These are phyloP conservation scores for Aphelenchoides besseyi DNA, from an alignment of 1,140 invertebrate genomes.

Conservation along the genomic window DNA sequence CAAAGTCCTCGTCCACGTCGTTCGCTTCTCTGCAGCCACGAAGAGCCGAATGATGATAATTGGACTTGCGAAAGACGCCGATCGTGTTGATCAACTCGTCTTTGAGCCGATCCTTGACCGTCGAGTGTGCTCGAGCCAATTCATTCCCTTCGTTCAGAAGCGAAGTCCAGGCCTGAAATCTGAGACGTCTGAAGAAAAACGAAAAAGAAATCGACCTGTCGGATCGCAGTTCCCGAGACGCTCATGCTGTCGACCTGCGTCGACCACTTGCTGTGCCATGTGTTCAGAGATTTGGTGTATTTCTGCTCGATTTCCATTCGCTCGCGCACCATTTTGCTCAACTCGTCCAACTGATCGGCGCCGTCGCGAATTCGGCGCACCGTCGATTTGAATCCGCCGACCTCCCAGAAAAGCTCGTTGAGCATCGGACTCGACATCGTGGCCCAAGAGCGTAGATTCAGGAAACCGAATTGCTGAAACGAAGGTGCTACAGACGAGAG, in stretches of 20 bases:
- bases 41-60: slow-evolving; percentile 57
- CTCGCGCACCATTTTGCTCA: slow-evolving; percentile 52
- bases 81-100: slow-evolving; percentile 58
- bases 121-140: slow-evolving; percentile 44
- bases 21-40: slow-evolving; percentile 58
- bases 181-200: neutral
- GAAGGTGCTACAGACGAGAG: neutral
- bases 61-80: slow-evolving; percentile 48
- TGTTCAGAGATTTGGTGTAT: slow-evolving; percentile 50
- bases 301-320: slow-evolving; percentile 52
- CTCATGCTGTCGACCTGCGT: slow-evolving; percentile 42
- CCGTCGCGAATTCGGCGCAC: slow-evolving; percentile 56
- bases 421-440: neutral
- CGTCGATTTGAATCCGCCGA: slow-evolving; percentile 57
- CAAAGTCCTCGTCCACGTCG: slow-evolving; percentile 60
- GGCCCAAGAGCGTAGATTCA: neutral
- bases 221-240: slow-evolving; percentile 22
- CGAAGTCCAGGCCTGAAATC: slow-evolving; percentile 30
- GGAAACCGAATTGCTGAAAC: neutral
- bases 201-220: slow-evolving; percentile 15
- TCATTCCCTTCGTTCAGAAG: slow-evolving; percentile 48
- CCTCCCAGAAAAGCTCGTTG: slow-evolving; percentile 11
- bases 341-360: slow-evolving; percentile 57
- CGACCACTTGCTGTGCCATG: slow-evolving; percentile 52
- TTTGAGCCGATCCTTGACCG: slow-evolving; percentile 48